These are phyloP conservation scores for Aptenodytes patagonicus DNA, from an alignment of 2,113 vertebrate genomes.

Conservation along the genomic window DNA sequence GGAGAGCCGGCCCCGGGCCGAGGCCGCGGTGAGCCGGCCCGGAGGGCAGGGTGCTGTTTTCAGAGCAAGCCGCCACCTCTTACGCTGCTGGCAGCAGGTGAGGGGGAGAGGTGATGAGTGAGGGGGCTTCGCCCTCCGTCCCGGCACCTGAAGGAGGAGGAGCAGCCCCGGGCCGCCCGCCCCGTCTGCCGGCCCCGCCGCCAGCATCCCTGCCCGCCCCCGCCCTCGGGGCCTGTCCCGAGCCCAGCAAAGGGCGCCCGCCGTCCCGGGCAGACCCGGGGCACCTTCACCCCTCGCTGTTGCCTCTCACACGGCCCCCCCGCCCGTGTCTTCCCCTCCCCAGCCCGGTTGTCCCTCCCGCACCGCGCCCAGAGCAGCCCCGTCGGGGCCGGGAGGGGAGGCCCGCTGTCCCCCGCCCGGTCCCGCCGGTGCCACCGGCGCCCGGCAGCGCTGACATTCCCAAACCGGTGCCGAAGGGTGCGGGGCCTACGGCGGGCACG, in stretches of 20 bases:
- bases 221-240: background rate
- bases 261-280: too few species aligned
- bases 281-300: background rate
- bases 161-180: background rate
- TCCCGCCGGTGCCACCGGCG: background rate
- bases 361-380: background rate
- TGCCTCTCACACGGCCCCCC: background rate
- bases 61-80: background rate
- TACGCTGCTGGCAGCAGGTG: background rate
- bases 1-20: background rate
- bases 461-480: background rate
- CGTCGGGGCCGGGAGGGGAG: background rate
- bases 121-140: background rate
- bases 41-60: background rate
- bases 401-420: accelerated
- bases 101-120: background rate
- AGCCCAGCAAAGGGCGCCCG: background rate
- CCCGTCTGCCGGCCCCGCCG: too few species aligned
- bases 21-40: background rate
- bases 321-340: background rate
- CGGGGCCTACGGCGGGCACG: background rate
- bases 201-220: background rate
- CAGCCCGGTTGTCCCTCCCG: background rate
- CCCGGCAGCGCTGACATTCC: background rate
- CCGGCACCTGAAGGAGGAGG: background rate